Percentiles rank a stretch among this genome's conserved stretches.
Evolutionary conservation across 2,888 invertebrate genomes (phyloP).

Genomic region (Leptodirus hochenwartii): DNA sequence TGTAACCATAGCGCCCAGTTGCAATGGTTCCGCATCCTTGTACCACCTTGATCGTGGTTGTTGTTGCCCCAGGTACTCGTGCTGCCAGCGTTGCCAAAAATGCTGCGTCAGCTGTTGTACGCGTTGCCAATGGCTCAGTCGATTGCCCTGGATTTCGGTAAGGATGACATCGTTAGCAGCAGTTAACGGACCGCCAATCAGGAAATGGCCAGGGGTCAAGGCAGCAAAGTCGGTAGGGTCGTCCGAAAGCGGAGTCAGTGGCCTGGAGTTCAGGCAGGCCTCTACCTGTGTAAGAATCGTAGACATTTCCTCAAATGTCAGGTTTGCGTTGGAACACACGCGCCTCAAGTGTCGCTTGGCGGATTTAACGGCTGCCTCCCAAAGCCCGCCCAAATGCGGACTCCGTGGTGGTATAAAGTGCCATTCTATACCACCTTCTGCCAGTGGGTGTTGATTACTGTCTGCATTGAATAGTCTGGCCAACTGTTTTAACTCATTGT

Average conservation of each 20-base stretch:
- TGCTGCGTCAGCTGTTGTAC: slow-evolving; percentile 12
- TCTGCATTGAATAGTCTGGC: no score
- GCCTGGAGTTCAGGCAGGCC: slow-evolving; percentile 6
- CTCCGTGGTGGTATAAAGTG: slow-evolving; percentile 6
- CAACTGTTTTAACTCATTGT: slow-evolving; percentile 3
- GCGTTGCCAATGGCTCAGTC: slow-evolving; percentile 13
- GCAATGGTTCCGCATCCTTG: no score
- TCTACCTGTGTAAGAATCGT: slow-evolving; percentile 8
- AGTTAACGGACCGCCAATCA: slow-evolving; percentile 16
- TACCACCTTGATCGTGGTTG: slow-evolving; percentile 14
- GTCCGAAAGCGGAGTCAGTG: slow-evolving; percentile 1
- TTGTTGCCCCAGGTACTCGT: slow-evolving; percentile 15
- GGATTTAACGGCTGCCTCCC: slow-evolving; percentile 7
- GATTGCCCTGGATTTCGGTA: slow-evolving; percentile 9
- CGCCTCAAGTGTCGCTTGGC: slow-evolving; percentile 3
- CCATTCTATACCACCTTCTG: neutral
- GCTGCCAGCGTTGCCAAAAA: slow-evolving; percentile 13
- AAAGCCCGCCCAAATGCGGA: slow-evolving; percentile 8
- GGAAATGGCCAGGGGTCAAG: slow-evolving; percentile 18
- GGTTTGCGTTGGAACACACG: neutral
- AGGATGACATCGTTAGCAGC: slow-evolving; percentile 15
- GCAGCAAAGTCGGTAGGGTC: slow-evolving; percentile 14
- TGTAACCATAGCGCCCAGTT: no score
- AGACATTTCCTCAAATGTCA: slow-evolving; percentile 6
- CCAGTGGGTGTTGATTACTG: no score